phyloP scores from a whole-genome alignment of 2,888 invertebrate species.

The Scrobipalpa atriplicella region DNA sequence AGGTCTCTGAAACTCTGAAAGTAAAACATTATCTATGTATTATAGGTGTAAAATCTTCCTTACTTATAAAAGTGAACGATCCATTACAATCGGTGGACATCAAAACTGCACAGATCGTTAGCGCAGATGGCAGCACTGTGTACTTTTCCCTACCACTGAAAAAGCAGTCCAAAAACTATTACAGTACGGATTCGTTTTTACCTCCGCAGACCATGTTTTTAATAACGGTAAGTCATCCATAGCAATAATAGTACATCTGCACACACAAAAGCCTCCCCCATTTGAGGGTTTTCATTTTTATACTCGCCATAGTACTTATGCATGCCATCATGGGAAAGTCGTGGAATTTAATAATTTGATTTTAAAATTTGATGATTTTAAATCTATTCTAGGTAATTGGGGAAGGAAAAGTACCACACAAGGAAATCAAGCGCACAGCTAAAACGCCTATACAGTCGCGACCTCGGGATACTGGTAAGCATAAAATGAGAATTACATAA shows the following conservation, averaged over 20 bases:
- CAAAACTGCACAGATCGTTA: slow-evolving; percentile 4
- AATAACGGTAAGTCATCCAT: slow-evolving; percentile 4
- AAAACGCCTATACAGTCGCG: slow-evolving; percentile 11
- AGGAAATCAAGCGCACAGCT: slow-evolving; percentile 6
- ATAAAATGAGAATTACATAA: background rate
- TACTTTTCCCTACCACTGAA: background rate
- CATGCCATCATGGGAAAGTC: too few species aligned
- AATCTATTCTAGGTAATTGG: slow-evolving; percentile 13
- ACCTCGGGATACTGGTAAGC: slow-evolving; percentile 1
- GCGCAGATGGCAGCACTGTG: background rate
- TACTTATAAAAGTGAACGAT: slow-evolving; percentile 22
- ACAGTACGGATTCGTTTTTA: slow-evolving; percentile 1
- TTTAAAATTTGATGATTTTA: background rate
- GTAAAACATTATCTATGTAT: background rate
- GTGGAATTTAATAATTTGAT: too few species aligned
- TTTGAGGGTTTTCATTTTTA: too few species aligned
- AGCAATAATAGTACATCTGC: too few species aligned
- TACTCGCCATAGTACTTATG: too few species aligned
- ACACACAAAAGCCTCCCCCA: too few species aligned
- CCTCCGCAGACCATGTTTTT: slow-evolving; percentile 8
- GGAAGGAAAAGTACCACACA: slow-evolving; percentile 8
- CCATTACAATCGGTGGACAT: slow-evolving; percentile 12
- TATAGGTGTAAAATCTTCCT: background rate
- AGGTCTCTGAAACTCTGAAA: too few species aligned
- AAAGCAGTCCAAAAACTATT: background rate